Conservation (phyloP, 2,797 vertebrate species). For the Atherinosoma microstoma region DNA sequence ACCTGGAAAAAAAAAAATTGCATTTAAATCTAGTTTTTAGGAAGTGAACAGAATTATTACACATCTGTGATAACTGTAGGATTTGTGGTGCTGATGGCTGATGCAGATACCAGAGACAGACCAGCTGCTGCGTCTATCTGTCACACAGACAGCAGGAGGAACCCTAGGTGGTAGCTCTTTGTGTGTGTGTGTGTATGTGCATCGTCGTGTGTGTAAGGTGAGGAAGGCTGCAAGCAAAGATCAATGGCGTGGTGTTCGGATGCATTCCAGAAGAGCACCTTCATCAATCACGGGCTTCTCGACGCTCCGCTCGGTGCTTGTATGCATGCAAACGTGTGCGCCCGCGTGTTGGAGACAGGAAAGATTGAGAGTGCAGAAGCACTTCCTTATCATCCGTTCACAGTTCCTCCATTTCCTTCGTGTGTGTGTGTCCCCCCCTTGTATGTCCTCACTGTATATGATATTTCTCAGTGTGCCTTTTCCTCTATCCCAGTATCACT, state of each 20-base stretch:
- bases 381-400: slow-evolving; percentile 72
- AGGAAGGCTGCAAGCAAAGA: slow-evolving; percentile 67
- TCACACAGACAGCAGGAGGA: slow-evolving; percentile 60
- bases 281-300: slow-evolving; percentile 78
- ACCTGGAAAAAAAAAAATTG: slow-evolving; percentile 53
- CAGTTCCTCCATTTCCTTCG: slow-evolving; percentile 66
- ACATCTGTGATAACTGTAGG: background rate
- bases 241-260: slow-evolving; percentile 77
- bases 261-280: slow-evolving; percentile 75
- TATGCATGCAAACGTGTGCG: background rate
- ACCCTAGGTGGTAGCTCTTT: slow-evolving; percentile 28
- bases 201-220: slow-evolving; percentile 42
- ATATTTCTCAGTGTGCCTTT: slow-evolving; percentile 8
- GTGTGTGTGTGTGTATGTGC: slow-evolving; percentile 24
- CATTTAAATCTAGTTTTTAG: background rate
- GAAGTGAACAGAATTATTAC: background rate
- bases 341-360: slow-evolving; percentile 43
- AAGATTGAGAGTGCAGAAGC: slow-evolving; percentile 68
- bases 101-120: slow-evolving; percentile 52
- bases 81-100: slow-evolving; percentile 22
- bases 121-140: slow-evolving; percentile 52
- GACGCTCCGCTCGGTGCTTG: slow-evolving; percentile 20
- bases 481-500: background rate
- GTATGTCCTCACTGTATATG: slow-evolving; percentile 27
- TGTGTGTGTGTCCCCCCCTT: background rate